Evolutionary conservation across 35 echinoderm and acorn worm species (phyloP), one percentile per base, ranked within the genome.

Genomic region (Strongylocentrotus purpuratus): DNA sequence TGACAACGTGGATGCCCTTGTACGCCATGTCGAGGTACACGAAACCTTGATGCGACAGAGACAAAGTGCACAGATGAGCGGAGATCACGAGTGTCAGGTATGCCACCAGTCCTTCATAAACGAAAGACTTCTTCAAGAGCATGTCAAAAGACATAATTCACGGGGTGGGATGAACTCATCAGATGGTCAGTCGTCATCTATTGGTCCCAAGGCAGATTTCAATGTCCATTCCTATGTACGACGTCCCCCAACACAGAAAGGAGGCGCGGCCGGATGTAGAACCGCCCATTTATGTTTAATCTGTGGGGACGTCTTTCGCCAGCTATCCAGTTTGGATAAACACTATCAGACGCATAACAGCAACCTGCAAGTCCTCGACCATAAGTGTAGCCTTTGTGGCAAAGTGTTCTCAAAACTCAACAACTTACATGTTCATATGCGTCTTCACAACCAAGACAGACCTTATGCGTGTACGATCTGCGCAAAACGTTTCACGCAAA

Each of bases 391-490:
- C 35, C 46, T 91, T 20, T 97, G 97, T 58, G 94, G 95, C 45
- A 96, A 97, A 94, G 86, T 85, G 25, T 96, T 95, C 94, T 48
- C 94, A 2, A 86, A 71, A 48, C 46, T 94, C 32, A 78, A 58
- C 50, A 94, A 96, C n/a, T 88, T 96, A n/a, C 94, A 96, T 89
- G 46, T 96, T 15, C 97, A 97, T 50, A 88, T 96, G 47, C 89
- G 92, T 52, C 88, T 95, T 8, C 97, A 97, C 94, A 91, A 95
- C 46, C 90, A 91, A 87, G 89, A 90, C 10, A 85, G 95, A 88
- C 89, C 94, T 25, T 98, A 95, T 90, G 94, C 93, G 28, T 98
- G 97, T 60, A 45, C 85, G 45, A 33, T 94, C 28, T 98, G 97
- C 92, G 28, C 31, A 6, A 95, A 96, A 41, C 85, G 94, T 31